A percentile compares a stretch with the other conserved stretches of the same genome.
Evolutionary conservation across 2,797 vertebrate species (phyloP).

Genomic region (Limnodromus scolopaceus): DNA sequence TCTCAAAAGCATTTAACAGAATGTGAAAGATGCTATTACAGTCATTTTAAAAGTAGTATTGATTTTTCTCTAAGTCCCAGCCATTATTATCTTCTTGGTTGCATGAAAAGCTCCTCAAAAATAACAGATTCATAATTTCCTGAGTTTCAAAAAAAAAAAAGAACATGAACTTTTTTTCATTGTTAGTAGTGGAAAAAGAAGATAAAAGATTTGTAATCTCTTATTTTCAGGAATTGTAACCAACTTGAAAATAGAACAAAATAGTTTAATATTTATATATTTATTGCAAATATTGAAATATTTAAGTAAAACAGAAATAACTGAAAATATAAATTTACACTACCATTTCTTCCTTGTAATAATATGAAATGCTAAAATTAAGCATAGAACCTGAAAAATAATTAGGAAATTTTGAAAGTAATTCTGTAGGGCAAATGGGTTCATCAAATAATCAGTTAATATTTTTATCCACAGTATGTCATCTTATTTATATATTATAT

Average conservation of each 20-base stretch:
- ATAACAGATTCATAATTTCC: neutral
- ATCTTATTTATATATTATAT: neutral
- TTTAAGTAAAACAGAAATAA: neutral
- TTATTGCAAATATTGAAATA: neutral
- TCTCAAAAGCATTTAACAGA: conserved; percentile 10
- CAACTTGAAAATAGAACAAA: neutral
- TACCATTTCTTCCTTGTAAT: neutral
- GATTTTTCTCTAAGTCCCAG: neutral
- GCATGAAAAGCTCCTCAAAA: neutral
- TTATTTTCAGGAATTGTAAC: neutral
- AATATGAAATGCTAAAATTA: neutral
- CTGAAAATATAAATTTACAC: neutral
- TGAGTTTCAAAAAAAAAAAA: neutral
- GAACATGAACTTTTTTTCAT: neutral
- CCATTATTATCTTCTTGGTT: neutral
- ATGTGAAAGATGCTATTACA: neutral
- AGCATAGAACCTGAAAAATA: neutral
- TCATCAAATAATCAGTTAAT: neutral
- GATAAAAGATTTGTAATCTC: neutral
- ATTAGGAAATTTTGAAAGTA: neutral
- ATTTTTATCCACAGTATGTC: neutral
- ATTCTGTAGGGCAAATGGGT: neutral
- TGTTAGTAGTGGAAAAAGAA: neutral
- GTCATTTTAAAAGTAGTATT: conserved; percentile 1
- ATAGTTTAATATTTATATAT: neutral